These are phyloP conservation scores for Dromas ardeola DNA, from an alignment of 2,113 vertebrate species.

Conservation along the genomic window DNA sequence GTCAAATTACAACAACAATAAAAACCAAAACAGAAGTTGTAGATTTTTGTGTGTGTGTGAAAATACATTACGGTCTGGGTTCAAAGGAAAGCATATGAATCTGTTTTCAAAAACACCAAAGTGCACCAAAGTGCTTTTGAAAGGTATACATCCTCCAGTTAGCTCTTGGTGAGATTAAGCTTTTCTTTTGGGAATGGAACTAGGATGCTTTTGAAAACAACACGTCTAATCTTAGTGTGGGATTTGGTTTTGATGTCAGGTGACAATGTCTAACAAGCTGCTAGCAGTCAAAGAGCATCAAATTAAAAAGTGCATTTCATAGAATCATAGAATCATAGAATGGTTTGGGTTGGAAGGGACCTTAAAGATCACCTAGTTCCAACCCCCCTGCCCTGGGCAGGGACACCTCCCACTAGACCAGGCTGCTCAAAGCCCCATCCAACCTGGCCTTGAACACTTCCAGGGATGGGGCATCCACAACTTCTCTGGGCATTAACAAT, in stretches of 20 bases:
- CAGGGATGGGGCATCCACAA: no score
- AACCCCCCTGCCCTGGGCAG: no score
- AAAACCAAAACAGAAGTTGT: neutral
- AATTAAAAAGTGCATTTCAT: slow-evolving; percentile 18
- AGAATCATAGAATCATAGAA: no score
- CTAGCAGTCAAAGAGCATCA: neutral
- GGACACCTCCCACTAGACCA: no score
- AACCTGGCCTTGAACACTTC: no score
- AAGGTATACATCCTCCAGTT: neutral
- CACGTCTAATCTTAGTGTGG: neutral
- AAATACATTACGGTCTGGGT: neutral
- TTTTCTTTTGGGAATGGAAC: neutral
- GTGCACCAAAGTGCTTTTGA: neutral
- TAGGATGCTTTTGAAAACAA: neutral
- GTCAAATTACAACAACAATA: slow-evolving; percentile 11
- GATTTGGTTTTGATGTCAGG: neutral
- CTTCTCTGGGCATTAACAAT: no score
- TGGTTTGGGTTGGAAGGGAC: no score
- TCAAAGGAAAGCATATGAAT: neutral
- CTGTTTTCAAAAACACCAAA: neutral
- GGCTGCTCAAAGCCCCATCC: no score
- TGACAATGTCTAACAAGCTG: neutral
- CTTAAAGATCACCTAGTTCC: no score
- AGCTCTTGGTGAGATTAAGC: neutral
- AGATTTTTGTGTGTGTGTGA: neutral